Conservation (phyloP, 2,888 invertebrate genomes). For the Drosophila longiperda region DNA sequence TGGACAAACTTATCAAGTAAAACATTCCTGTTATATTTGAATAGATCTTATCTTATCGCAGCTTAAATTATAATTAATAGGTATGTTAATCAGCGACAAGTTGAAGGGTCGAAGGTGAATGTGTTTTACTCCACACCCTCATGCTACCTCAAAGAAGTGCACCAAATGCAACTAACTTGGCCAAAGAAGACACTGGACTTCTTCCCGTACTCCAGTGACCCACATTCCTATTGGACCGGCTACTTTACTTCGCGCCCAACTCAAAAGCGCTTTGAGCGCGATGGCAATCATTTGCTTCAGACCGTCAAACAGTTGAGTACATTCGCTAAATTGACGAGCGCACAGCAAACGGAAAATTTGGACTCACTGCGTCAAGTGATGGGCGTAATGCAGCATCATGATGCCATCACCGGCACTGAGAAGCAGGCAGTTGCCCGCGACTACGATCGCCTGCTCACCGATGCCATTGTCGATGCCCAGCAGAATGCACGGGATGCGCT, state of each 20-base stretch:
- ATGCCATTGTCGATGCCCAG: conserved; percentile 88
- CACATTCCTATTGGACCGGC: conserved; percentile 97
- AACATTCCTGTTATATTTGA: background rate
- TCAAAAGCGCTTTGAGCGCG: conserved; percentile 90
- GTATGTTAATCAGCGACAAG: conserved; percentile 81
- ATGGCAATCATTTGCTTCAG: conserved; percentile 91
- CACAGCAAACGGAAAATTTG: conserved; percentile 53
- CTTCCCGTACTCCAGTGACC: conserved; percentile 95
- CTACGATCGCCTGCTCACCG: conserved; percentile 91
- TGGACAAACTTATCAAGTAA: conserved; percentile 95
- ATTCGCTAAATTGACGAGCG: conserved; percentile 85
- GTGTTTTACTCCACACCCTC: conserved; percentile 94
- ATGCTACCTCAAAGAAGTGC: conserved; percentile 91
- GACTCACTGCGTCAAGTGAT: conserved; percentile 86
- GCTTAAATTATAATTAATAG: conserved; percentile 47
- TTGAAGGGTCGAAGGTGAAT: conserved; percentile 89
- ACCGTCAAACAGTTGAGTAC: conserved; percentile 91
- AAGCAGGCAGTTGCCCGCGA: conserved; percentile 94
- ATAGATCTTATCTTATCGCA: background rate
- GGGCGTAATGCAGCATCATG: conserved; percentile 94
- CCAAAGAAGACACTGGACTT: conserved; percentile 93
- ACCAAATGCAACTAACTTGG: conserved; percentile 86
- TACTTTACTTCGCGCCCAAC: conserved; percentile 94
- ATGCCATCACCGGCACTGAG: conserved; percentile 93
- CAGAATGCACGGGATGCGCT: conserved; percentile 72